These are phyloP conservation scores for Dynastes grantii DNA, from an alignment of 2,888 invertebrate species.

Conservation along the genomic window DNA sequence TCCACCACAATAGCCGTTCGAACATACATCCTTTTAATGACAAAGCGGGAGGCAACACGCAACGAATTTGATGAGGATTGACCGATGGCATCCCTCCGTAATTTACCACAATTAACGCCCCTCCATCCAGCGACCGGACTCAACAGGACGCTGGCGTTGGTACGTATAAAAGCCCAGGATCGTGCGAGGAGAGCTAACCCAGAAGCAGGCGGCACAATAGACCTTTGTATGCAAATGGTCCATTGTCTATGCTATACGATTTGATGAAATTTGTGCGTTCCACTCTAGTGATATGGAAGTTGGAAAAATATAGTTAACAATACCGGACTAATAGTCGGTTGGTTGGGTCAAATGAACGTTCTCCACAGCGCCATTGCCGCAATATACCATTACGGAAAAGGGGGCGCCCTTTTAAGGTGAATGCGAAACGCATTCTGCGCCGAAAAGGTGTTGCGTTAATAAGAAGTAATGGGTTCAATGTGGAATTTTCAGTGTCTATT, in stretches of 20 bases:
- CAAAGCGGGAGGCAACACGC: not conserved
- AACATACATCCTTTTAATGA: constrained; percentile 1
- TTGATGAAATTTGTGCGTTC: constrained; percentile 63
- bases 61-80: constrained; percentile 31
- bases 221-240: constrained; percentile 64
- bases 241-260: constrained; percentile 62
- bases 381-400: constrained; percentile 37
- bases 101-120: constrained; percentile 57
- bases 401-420: constrained; percentile 37
- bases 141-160: constrained; percentile 53
- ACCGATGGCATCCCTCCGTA: constrained; percentile 35
- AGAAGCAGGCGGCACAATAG: constrained; percentile 60
- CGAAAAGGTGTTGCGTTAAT: constrained; percentile 47
- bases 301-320: constrained; percentile 55
- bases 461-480: constrained; percentile 38
- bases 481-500: constrained; percentile 45
- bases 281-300: constrained; percentile 57
- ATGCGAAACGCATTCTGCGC: constrained; percentile 40
- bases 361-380: not conserved
- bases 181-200: constrained; percentile 52
- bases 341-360: constrained; percentile 37
- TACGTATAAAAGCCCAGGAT: constrained; percentile 54
- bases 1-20: not conserved
- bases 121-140: constrained; percentile 56
- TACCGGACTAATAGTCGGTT: constrained; percentile 45